These are phyloP conservation scores for Drosophila bunnanda DNA, from an alignment of 2,888 invertebrate species.

Conservation along the genomic window DNA sequence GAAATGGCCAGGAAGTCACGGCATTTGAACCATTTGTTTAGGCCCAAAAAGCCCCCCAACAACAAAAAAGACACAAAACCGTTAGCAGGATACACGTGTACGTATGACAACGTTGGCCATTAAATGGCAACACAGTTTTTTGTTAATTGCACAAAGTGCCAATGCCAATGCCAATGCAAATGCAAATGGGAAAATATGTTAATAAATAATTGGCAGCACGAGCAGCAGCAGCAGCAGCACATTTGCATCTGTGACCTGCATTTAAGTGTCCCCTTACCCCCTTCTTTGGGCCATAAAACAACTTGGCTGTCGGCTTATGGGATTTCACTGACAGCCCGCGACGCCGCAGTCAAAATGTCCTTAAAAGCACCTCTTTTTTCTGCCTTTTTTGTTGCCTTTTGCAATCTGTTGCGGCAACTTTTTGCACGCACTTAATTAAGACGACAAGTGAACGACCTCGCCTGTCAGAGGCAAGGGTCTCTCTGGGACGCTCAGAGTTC, in stretches of 20 bases:
- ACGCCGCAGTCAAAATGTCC: slow-evolving; percentile 75
- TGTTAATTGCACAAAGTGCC: slow-evolving; percentile 61
- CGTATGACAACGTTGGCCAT: slow-evolving; percentile 41
- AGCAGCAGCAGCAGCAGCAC: slow-evolving; percentile 16
- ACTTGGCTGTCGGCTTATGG: slow-evolving; percentile 69
- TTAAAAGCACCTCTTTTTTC: slow-evolving; percentile 48
- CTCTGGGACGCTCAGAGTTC: not conserved
- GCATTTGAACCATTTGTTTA: slow-evolving; percentile 78
- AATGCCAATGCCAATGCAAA: slow-evolving; percentile 38
- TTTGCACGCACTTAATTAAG: slow-evolving; percentile 75
- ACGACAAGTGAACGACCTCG: slow-evolving; percentile 79
- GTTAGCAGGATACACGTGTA: slow-evolving; percentile 53
- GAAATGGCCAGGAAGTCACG: slow-evolving; percentile 78
- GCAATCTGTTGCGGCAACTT: slow-evolving; percentile 41
- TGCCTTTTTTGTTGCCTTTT: not conserved
- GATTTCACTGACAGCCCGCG: slow-evolving; percentile 71
- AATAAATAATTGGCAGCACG: slow-evolving; percentile 51
- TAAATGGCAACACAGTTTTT: slow-evolving; percentile 34
- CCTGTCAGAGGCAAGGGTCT: slow-evolving; percentile 58
- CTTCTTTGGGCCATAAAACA: slow-evolving; percentile 38
- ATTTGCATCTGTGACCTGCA: slow-evolving; percentile 48
- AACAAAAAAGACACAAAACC: slow-evolving; percentile 42
- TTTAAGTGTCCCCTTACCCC: slow-evolving; percentile 16
- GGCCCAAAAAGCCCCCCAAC: slow-evolving; percentile 1
- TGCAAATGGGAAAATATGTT: slow-evolving; percentile 44